Conservation (phyloP, 2,888 invertebrate species). For the Drosophila rubida region DNA sequence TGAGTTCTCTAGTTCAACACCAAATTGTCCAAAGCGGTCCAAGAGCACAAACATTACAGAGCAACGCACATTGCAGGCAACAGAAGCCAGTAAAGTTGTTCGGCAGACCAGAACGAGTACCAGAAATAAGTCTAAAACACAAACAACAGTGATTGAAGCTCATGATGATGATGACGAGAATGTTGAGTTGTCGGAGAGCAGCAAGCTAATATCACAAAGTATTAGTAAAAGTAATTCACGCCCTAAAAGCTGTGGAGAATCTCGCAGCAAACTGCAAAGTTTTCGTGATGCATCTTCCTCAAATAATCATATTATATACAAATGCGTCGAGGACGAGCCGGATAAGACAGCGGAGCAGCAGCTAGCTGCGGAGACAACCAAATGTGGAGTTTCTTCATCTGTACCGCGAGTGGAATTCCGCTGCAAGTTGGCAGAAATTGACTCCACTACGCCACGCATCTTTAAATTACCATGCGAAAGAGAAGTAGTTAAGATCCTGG, state of each 20-base stretch:
- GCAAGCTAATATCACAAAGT: background rate
- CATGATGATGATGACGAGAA: background rate
- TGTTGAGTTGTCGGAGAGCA: background rate
- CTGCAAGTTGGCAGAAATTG: conserved; percentile 36
- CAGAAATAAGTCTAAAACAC: background rate
- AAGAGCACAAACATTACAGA: conserved; percentile 29
- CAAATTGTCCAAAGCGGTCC: conserved; percentile 53
- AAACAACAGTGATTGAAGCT: background rate
- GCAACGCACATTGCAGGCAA: background rate
- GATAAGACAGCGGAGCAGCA: background rate
- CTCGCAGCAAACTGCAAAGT: background rate
- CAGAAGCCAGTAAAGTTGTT: background rate
- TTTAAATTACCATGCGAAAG: conserved; percentile 40
- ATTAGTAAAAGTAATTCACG: background rate
- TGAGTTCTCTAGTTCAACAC: conserved; percentile 54
- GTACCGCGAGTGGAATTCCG: conserved; percentile 27
- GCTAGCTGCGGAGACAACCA: background rate
- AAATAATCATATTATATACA: conserved; percentile 13
- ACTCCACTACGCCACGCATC: conserved; percentile 26
- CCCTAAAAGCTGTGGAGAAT: background rate
- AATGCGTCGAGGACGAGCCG: background rate
- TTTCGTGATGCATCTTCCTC: background rate
- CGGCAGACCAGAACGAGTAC: background rate
- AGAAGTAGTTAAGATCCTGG: conserved; percentile 47
- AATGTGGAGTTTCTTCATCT: background rate